Percentiles rank a stretch among this genome's conserved stretches.
These are phyloP conservation scores for Caranx ignobilis DNA, from an alignment of 2,113 vertebrate genomes.

Conservation along the genomic window DNA sequence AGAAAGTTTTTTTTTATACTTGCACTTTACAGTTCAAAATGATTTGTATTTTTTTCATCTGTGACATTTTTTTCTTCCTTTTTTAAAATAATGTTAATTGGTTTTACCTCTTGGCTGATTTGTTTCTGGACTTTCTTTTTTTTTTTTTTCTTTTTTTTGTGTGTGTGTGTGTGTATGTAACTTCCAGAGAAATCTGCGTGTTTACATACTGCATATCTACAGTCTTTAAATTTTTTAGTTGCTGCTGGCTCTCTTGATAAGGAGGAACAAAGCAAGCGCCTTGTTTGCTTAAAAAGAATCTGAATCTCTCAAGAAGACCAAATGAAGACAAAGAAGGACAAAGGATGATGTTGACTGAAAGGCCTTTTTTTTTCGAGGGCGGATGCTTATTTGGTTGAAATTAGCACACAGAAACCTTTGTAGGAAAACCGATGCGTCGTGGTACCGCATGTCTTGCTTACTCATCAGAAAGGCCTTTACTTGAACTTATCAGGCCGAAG, in stretches of 20 bases:
- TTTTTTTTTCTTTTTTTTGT: constrained; percentile 18
- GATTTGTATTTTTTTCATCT: constrained; percentile 71
- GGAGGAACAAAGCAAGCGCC: constrained; percentile 75
- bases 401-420: constrained; percentile 36
- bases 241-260: constrained; percentile 72
- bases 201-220: constrained; percentile 78
- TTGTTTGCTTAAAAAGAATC: constrained; percentile 72
- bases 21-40: constrained; percentile 86
- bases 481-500: constrained; percentile 73
- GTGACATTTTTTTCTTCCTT: constrained; percentile 49
- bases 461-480: constrained; percentile 75
- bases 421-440: constrained; percentile 28
- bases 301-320: constrained; percentile 82
- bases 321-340: constrained; percentile 72
- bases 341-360: constrained; percentile 34
- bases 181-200: constrained; percentile 62
- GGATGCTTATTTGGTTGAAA: constrained; percentile 48
- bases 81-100: constrained; percentile 65
- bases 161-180: constrained; percentile 33
- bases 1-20: constrained; percentile 82
- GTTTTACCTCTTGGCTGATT: constrained; percentile 79
- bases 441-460: constrained; percentile 50
- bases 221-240: constrained; percentile 73
- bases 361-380: constrained; percentile 39
- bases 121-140: constrained; percentile 64